Percentiles rank a stretch among this genome's conserved stretches.
Evolutionary conservation across 1,140 invertebrate species (phyloP).

Genomic region (Zaprionus inermis): DNA sequence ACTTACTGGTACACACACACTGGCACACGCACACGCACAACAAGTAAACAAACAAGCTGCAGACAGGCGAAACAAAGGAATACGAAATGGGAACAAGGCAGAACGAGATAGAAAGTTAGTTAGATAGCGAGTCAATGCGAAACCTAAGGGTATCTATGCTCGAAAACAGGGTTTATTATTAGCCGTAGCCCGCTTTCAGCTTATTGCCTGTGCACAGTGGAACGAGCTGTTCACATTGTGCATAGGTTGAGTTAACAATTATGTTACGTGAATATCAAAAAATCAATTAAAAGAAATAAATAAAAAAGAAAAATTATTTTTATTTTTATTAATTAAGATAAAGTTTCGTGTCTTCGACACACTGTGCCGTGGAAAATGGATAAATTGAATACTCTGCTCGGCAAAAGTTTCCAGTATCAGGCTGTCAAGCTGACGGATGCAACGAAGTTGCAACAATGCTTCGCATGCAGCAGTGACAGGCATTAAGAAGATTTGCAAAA

Average conservation of each 20-base stretch:
- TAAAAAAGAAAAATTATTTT: background rate
- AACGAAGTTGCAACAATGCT: background rate
- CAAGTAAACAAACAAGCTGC: slow-evolving; percentile 32
- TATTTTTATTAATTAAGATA: background rate
- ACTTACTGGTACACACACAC: too few species aligned
- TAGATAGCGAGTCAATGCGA: slow-evolving; percentile 54
- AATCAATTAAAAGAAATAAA: too few species aligned
- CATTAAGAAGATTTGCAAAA: slow-evolving; percentile 17
- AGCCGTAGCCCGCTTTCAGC: slow-evolving; percentile 5
- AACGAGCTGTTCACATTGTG: background rate
- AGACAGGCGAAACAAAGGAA: background rate
- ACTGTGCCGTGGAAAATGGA: slow-evolving; percentile 26
- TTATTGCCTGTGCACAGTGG: slow-evolving; percentile 9
- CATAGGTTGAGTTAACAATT: too few species aligned
- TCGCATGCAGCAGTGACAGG: background rate
- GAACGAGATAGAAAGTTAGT: slow-evolving; percentile 5
- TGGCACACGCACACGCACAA: background rate
- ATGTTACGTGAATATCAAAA: too few species aligned
- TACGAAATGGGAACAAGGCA: background rate
- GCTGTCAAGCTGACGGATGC: slow-evolving; percentile 9
- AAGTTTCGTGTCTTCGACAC: background rate
- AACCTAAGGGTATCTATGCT: slow-evolving; percentile 50
- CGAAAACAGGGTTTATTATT: slow-evolving; percentile 19
- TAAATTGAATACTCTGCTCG: slow-evolving; percentile 22
- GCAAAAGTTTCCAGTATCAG: background rate